These are phyloP conservation scores for Trypoxylus dichotomus DNA, from an alignment of 1,140 invertebrate species.

Conservation along the genomic window DNA sequence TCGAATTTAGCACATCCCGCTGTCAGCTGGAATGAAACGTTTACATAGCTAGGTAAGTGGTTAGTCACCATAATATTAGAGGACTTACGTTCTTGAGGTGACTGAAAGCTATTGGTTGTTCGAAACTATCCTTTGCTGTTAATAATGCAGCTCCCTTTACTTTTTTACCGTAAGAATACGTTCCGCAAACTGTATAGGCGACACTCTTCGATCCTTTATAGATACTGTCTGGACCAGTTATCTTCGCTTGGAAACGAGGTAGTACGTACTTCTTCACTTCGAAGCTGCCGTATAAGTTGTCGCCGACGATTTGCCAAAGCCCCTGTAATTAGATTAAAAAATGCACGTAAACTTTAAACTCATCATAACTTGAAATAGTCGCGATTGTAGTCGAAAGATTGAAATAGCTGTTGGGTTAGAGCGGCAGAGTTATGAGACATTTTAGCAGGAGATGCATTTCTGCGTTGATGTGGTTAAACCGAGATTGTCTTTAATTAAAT, in stretches of 20 bases:
- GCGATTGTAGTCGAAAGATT: too few species aligned
- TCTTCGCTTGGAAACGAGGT: background rate
- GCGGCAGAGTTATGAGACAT: too few species aligned
- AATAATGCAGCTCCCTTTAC: constrained; percentile 12
- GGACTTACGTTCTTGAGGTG: background rate
- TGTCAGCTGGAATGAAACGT: background rate
- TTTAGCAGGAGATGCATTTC: too few species aligned
- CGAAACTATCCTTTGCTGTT: background rate
- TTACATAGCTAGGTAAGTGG: background rate
- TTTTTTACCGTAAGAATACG: background rate
- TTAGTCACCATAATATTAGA: background rate
- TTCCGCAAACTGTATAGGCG: background rate
- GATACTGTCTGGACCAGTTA: background rate
- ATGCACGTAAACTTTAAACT: too few species aligned
- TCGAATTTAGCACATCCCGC: constrained; percentile 6
- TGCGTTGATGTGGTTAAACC: too few species aligned
- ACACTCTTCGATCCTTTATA: background rate
- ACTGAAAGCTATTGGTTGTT: background rate
- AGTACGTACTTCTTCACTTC: constrained; percentile 9
- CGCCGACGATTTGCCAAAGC: background rate
- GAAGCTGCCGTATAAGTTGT: background rate
- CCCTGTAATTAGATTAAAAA: too few species aligned
- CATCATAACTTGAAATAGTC: too few species aligned
- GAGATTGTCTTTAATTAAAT: too few species aligned
- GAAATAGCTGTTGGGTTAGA: too few species aligned